Evolutionary conservation across 2,797 vertebrate genomes (phyloP), one percentile per base, ranked within the genome.

Genomic region (Gila robusta): DNA sequence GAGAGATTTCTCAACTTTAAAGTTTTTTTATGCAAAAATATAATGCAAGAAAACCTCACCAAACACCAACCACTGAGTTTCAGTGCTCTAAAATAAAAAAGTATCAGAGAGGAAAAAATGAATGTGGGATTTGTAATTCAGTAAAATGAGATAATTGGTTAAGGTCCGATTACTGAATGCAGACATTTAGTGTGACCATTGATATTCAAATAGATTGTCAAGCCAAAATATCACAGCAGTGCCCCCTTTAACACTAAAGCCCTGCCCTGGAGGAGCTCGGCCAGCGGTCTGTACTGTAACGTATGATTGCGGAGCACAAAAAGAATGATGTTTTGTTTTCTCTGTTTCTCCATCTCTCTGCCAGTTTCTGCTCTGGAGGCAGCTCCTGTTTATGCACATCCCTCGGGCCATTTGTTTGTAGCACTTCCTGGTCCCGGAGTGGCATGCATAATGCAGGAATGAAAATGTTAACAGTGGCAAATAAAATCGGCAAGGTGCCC

Each of bases 401-500:
- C 95, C 94, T 91, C 91, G 92, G 94, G 95, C 94, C 94, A 95
- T 96, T 95, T 96, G 95, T 96, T 96, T 96, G 94, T 94, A 91
- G 93, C 94, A 94, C 91, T 94, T 95, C 93, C 93, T 94, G 93
- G 93, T 93, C 94, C 93, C 94, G 91, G 93, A 95, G 94, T 94
- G 91, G 92, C 94, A 96, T 96, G 94, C 94, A 96, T 95, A 94
- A 95, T 96, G 94, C 94, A 95, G 91, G 94, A 93, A 95, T 94
- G 94, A 96, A 96, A 96, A 96, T 96, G 95, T 96, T 96, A 96
- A 96, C 95, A 95, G 94, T 95, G 94, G 95, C 95, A 95, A 96
- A 96, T 96, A 96, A 96, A 96, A 96, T 95, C 92, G 92, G 94
- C 94, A 96, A 96, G 95, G 95, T 96, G 95, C 95, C 95, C 95